Evolutionary conservation across 2,797 vertebrate species (phyloP), one percentile per base, ranked within the genome.

Genomic region (Acridotheres tristis): DNA sequence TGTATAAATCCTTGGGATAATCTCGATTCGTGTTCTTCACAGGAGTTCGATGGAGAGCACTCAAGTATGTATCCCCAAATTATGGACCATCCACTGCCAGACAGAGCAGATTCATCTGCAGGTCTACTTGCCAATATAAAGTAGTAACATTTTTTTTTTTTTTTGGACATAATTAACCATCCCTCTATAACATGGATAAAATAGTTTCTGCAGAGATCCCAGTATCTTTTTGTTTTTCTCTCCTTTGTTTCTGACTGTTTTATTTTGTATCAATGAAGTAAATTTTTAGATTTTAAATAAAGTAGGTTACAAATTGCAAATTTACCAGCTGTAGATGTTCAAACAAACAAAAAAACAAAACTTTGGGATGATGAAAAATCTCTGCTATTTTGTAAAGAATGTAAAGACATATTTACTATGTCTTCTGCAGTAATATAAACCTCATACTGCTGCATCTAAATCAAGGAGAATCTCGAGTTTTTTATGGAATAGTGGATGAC

Each of bases 81-180:
- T 91, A 85, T 72, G 65, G 38, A 71, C 30, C 47, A 84, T 89
- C 45, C 34, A 47, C 65, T 93, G 72, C 61, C 75, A 80, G 45
- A 61, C 36, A 22, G 22, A 83, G 38, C 25, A 89, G 47, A 89
- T 86, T 75, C 75, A 89, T 95, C 87, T 86, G 47, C 19, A 58
- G 50, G 20, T 91, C 38, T 84, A 21, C 82, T 55, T 94, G 61
- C 30, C 69, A 88, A 75, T 93, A 91, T 20, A 67, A 85, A 77
- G 50, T 54, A 61, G 72, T 89, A 93, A 57, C 18, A 81, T 65
- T 87, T 48, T 93, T 89, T 94, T 94, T 85, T 94, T 94, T 85
- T 75, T 92, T 77, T 81, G 88, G 43, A 66, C 65, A 48, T 89
- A 88, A 65, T 72, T 51, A 83, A 50, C 0, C 0, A 16, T 67